A percentile compares a stretch with the other conserved stretches of the same genome.
These are phyloP conservation scores for Linyphia triangularis DNA, from an alignment of 2,888 invertebrate species.

Conservation along the genomic window DNA sequence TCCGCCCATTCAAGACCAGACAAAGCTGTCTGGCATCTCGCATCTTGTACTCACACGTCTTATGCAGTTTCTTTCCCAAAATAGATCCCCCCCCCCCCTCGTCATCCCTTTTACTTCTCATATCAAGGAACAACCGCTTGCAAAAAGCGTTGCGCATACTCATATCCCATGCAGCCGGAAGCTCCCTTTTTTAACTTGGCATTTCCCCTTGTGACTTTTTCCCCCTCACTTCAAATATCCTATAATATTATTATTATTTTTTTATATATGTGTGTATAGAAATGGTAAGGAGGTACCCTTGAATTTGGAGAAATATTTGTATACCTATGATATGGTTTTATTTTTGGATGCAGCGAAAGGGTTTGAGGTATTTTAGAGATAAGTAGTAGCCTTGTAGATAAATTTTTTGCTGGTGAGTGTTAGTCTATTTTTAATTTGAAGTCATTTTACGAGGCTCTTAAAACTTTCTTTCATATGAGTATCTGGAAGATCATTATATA, in stretches of 20 bases:
- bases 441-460: too few species aligned
- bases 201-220: background rate
- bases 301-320: background rate
- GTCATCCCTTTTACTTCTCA: slow-evolving; percentile 25
- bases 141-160: slow-evolving; percentile 41
- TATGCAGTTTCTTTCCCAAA: slow-evolving; percentile 1
- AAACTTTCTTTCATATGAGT: too few species aligned
- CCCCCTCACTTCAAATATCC: background rate
- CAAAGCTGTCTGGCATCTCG: slow-evolving; percentile 31
- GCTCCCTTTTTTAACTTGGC: slow-evolving; percentile 20
- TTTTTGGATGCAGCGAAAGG: background rate
- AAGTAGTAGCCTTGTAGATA: too few species aligned
- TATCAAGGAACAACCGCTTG: slow-evolving; percentile 1
- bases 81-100: slow-evolving; percentile 24
- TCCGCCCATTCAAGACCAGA: slow-evolving; percentile 26
- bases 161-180: slow-evolving; percentile 40
- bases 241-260: background rate
- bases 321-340: background rate
- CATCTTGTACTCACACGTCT: slow-evolving; percentile 44
- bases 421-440: too few species aligned
- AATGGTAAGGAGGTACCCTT: slow-evolving; percentile 16
- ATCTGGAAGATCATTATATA: too few species aligned
- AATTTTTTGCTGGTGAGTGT: too few species aligned
- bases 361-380: background rate
- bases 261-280: background rate